Percentiles rank a stretch among this genome's conserved stretches.
phyloP scores from a whole-genome alignment of 2,113 vertebrate genomes.

The Saguinus imperator region DNA sequence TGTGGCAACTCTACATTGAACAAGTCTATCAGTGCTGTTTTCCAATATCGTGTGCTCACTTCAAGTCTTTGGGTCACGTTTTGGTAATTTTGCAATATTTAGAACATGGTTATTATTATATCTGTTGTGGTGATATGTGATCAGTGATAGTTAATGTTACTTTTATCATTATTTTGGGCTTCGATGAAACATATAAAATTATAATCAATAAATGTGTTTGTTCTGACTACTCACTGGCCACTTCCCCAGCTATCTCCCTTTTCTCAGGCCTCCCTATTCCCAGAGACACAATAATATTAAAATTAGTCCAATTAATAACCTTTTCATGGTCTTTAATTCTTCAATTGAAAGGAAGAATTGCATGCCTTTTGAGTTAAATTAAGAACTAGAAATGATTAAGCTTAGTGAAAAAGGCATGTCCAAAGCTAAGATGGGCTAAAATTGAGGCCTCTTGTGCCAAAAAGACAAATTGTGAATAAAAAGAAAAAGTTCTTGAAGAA shows the following conservation, averaged over 20 bases:
- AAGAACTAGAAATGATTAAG: not conserved
- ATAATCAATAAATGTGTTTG: not conserved
- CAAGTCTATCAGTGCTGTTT: not conserved
- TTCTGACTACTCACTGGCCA: not conserved
- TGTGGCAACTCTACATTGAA: not conserved
- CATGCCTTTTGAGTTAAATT: not conserved
- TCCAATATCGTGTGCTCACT: not conserved
- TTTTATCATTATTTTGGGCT: not conserved
- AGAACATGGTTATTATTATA: not conserved
- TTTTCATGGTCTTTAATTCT: not conserved
- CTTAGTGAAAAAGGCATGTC: not conserved
- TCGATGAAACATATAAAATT: not conserved
- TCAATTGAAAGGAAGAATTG: not conserved
- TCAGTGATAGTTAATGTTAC: not conserved
- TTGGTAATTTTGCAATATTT: not conserved
- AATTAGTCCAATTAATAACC: not conserved
- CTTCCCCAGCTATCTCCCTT: not conserved
- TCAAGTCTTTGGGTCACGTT: not conserved
- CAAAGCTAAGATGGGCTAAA: not conserved
- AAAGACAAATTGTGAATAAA: not conserved
- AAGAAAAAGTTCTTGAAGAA: not conserved
- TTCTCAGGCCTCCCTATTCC: not conserved
- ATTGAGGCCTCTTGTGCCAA: not conserved
- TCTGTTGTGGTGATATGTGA: not conserved
- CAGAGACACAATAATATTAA: not conserved